A percentile compares a stretch with the other conserved stretches of the same genome.
Evolutionary conservation across 2,888 invertebrate species (phyloP).

Genomic region (Cephus nigrinus): DNA sequence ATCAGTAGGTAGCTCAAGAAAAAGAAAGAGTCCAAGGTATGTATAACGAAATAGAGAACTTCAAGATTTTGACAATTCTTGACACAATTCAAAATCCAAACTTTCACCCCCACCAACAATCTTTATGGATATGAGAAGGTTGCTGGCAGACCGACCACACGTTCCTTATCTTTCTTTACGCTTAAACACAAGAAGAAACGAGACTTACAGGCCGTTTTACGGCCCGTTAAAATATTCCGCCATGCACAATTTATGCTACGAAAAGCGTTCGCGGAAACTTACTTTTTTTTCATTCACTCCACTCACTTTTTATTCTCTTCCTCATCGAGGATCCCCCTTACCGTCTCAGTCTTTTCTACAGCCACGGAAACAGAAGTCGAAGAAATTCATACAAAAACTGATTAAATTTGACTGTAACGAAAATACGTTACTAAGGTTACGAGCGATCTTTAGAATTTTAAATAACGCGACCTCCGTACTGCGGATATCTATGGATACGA

Average conservation of each 20-base stretch:
- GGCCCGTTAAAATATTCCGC: conserved; percentile 58
- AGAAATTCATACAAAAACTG: not conserved
- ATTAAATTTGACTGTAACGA: not conserved
- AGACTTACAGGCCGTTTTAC: conserved; percentile 17
- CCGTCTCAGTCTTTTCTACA: not conserved
- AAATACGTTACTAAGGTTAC: not conserved
- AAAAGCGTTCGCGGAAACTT: conserved; percentile 17
- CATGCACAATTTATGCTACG: conserved; percentile 56
- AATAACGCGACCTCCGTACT: not conserved
- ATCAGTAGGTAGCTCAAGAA: not conserved
- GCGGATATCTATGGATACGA: not conserved
- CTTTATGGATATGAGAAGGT: conserved; percentile 12
- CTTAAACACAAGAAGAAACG: conserved; percentile 44
- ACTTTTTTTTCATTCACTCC: conserved; percentile 1
- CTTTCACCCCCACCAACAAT: not conserved
- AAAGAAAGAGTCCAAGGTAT: not conserved
- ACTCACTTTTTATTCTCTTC: not conserved
- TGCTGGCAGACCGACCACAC: conserved; percentile 27
- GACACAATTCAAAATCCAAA: too few species aligned
- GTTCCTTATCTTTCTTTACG: conserved; percentile 32
- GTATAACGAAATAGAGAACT: too few species aligned
- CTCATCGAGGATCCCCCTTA: not conserved
- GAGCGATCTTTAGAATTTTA: not conserved
- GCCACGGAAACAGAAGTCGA: not conserved
- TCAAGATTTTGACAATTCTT: too few species aligned